Percentiles rank a stretch among this genome's conserved stretches.
Conservation (phyloP, 2,113 vertebrate genomes). For the Otis tarda region DNA sequence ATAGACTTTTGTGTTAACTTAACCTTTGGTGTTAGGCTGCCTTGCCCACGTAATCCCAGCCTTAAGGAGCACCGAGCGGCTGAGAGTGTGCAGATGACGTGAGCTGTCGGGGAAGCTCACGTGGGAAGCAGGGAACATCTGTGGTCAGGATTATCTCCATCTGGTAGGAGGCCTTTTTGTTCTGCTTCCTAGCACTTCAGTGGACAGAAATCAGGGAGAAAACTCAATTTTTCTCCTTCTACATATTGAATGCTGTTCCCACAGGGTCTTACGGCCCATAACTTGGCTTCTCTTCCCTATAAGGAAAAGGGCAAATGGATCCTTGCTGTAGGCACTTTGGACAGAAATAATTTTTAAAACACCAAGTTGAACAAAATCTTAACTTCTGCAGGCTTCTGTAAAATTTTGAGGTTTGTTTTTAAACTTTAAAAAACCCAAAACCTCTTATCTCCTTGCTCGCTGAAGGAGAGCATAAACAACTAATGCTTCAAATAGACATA, state of each 20-base stretch:
- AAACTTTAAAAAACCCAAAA: background rate
- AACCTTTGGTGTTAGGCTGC: background rate
- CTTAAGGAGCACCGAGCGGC: rapidly evolving
- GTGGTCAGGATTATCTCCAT: background rate
- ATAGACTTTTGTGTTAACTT: background rate
- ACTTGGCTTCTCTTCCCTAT: background rate
- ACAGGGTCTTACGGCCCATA: background rate
- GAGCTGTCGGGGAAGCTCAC: rapidly evolving
- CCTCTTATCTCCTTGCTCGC: background rate
- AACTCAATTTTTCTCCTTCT: background rate
- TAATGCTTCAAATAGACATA: slow-evolving; percentile 11
- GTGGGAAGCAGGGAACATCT: background rate
- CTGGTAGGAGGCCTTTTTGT: background rate
- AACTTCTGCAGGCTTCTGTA: background rate
- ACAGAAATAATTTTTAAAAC: background rate
- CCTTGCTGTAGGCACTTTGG: background rate
- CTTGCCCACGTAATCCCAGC: background rate
- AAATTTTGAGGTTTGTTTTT: background rate
- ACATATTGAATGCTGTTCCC: background rate
- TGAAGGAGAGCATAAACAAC: background rate
- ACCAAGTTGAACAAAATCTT: background rate
- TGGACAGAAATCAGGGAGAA: background rate
- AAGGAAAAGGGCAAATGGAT: background rate
- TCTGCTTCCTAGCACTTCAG: background rate
- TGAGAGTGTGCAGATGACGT: rapidly evolving